Base-by-base conservation (phyloP, 2,888 invertebrate genomes). In the Flexamia atlantica region DNA sequence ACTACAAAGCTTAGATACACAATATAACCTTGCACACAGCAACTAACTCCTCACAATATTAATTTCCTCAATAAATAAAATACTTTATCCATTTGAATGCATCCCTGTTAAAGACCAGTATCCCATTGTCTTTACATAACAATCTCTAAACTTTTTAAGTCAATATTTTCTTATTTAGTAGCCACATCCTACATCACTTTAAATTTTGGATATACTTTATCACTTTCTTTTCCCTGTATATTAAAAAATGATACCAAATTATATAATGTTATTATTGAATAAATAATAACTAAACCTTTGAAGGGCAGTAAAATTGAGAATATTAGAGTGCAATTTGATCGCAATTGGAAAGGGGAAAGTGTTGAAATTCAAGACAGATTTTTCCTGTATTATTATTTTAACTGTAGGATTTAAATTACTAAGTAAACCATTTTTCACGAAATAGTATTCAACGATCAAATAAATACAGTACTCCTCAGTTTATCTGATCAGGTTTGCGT, bases 1-100 rank as follows among this genome's bases (percentile, higher is more conserved):
- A 79, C 79, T 79, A 79, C 79, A 79, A 79, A 79, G 79, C 79
- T 20, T 57, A 76, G 76, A 76, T 76, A 76, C 76, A 76, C 76
- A 76, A 50, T 70, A 70, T 70, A 20, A 36, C 40, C 76, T 76
- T 23, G n/a, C 14, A 40, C 28, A 76, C 50, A 23, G 28, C 76
- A 25, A 76, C 42, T 76, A 76, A 25, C 57, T 79, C 17, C 14
- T 79, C 57, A 79, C 32, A 79, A 40, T 72, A 20, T 79, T 14
- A 25, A 23, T 76, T 46, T 42, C 20, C 17, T 76, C 50, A 76
- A 28, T 76, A 50, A 76, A 17, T 76, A 46, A 76, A 76, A 76
- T 50, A 76, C 50, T 46, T 14, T 72, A 72, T 40, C 70, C 40
- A 70, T 40, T 40, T 70, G 10, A 40, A 40, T 70, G 36, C 1